Evolutionary conservation across 2,113 vertebrate species (phyloP).

Genomic region (Callocephalon fimbriatum): DNA sequence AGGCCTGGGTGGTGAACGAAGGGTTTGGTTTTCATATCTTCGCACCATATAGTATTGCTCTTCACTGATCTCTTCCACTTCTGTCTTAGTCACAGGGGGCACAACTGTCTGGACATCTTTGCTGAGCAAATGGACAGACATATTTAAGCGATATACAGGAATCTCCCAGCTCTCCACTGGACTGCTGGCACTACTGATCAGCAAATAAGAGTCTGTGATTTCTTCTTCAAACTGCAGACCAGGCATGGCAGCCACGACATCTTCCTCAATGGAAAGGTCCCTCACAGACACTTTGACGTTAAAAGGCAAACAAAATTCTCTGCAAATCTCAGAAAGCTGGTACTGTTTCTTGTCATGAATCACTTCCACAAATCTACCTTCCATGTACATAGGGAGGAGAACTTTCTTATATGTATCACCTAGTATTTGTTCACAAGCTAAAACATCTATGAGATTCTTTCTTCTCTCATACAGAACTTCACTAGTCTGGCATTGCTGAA

Average conservation of each 20-base stretch:
- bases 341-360: conserved; percentile 85
- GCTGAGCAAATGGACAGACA: conserved; percentile 75
- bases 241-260: conserved; percentile 78
- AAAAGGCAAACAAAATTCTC: conserved; percentile 81
- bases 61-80: conserved; percentile 82
- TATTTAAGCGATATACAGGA: conserved; percentile 74
- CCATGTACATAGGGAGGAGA: conserved; percentile 83
- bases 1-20: conserved; percentile 83
- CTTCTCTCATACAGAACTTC: conserved; percentile 69
- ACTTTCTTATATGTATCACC: conserved; percentile 66
- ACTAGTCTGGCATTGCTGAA: conserved; percentile 69
- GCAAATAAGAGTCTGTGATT: conserved; percentile 84
- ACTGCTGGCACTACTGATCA: conserved; percentile 75
- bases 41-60: conserved; percentile 85
- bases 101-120: neutral
- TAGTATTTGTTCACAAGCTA: conserved; percentile 82
- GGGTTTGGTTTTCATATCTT: conserved; percentile 78
- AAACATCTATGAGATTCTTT: conserved; percentile 58
- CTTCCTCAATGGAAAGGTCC: conserved; percentile 82
- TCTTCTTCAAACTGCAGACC: conserved; percentile 84
- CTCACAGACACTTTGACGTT: conserved; percentile 86
- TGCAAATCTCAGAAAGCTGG: conserved; percentile 78
- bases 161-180: conserved; percentile 81
- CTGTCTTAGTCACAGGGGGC: conserved; percentile 25
- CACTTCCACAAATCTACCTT: conserved; percentile 86